Conservation (phyloP, 2,888 invertebrate genomes). For the Leptinotarsa rubiginosa region DNA sequence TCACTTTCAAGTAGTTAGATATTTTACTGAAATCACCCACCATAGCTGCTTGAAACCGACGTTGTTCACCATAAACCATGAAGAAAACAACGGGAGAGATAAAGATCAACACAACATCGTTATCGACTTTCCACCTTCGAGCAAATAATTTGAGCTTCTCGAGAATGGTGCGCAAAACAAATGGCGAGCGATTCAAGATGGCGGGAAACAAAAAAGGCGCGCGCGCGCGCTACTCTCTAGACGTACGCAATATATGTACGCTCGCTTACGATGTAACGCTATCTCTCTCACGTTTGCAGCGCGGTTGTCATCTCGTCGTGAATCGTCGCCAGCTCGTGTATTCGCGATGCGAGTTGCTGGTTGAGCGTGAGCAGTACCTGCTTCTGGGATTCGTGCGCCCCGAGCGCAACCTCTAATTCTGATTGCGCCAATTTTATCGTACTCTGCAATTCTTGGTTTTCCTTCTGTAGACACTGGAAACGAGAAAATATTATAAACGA, state of each 20-base stretch:
- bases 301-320: constrained; percentile 88
- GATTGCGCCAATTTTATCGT: constrained; percentile 82
- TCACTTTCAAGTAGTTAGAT: too few species aligned
- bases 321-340: constrained; percentile 83
- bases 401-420: constrained; percentile 81
- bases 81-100: too few species aligned
- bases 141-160: not conserved
- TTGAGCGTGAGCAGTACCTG: constrained; percentile 85
- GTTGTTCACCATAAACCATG: too few species aligned
- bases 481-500: too few species aligned
- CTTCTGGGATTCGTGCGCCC: constrained; percentile 85
- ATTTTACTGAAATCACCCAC: too few species aligned
- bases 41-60: too few species aligned
- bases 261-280: constrained; percentile 40
- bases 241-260: constrained; percentile 53
- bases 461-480: constrained; percentile 68
- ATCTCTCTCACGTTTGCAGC: constrained; percentile 72
- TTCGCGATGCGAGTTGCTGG: constrained; percentile 83
- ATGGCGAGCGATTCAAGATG: not conserved
- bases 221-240: constrained; percentile 38
- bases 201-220: not conserved
- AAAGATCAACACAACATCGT: too few species aligned
- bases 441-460: constrained; percentile 74
- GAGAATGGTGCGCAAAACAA: not conserved
- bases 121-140: too few species aligned